Conservation (phyloP, 2,888 invertebrate species). For the Sphecodes monilicornis region DNA sequence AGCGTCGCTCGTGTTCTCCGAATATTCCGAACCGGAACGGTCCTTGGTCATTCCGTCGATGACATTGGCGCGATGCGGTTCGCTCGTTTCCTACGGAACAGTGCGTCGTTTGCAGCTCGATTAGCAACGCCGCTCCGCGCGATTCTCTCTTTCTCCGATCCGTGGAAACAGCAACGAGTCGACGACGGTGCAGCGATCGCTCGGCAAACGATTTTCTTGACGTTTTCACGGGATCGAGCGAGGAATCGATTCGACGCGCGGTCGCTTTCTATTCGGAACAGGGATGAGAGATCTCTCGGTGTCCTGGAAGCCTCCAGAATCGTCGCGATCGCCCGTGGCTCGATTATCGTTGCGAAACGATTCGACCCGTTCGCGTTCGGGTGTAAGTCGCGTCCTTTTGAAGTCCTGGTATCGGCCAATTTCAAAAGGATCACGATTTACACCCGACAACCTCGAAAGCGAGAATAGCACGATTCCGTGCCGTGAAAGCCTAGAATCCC, state of each 20-base stretch:
- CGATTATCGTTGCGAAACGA: neutral
- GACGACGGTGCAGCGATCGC: neutral
- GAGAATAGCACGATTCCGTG: neutral
- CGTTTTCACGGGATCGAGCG: neutral
- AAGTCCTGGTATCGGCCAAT: neutral
- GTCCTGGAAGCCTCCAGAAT: neutral
- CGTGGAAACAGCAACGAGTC: neutral
- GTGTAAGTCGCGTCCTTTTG: neutral
- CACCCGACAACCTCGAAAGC: neutral
- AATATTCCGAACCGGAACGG: constrained; percentile 80
- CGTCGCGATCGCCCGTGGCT: neutral
- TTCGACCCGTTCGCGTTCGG: neutral
- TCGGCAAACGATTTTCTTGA: neutral
- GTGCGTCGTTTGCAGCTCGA: constrained; percentile 9
- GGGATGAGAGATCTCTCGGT: neutral
- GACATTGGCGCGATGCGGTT: constrained; percentile 71
- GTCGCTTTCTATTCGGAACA: constrained; percentile 56
- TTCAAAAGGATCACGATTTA: neutral
- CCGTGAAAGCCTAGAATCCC: neutral
- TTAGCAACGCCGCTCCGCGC: neutral
- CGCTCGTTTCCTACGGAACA: constrained; percentile 61
- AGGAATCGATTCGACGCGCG: neutral
- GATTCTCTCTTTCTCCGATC: neutral
- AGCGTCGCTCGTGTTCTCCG: constrained; percentile 81
- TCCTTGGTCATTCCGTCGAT: constrained; percentile 79